Percentiles rank a stretch among this genome's conserved stretches.
Conservation (phyloP, 1,140 invertebrate species). For the Cephus cinctus region DNA sequence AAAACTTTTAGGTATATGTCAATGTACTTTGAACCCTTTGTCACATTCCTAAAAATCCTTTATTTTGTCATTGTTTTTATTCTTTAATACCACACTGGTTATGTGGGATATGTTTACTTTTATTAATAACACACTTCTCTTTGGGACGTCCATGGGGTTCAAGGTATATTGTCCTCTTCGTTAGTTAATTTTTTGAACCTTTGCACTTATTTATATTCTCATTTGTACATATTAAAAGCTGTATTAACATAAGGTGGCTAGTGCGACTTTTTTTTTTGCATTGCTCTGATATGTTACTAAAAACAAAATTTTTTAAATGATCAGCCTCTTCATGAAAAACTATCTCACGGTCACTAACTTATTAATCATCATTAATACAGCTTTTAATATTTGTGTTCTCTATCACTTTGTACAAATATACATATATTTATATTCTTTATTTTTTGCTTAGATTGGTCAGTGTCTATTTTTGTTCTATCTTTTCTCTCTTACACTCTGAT, state of each 20-base stretch:
- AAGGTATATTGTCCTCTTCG: constrained; percentile 15
- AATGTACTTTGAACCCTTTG: constrained; percentile 21
- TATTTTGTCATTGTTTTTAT: constrained; percentile 7
- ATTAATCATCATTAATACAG: not conserved
- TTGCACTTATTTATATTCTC: constrained; percentile 2
- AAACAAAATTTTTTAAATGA: no score
- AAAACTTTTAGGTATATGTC: no score
- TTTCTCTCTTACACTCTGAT: no score
- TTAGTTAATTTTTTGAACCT: constrained; percentile 1
- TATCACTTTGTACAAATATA: not conserved
- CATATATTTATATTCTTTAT: not conserved
- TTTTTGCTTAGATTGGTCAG: not conserved
- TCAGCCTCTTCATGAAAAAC: no score
- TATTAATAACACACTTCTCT: constrained; percentile 6
- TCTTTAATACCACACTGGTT: constrained; percentile 16
- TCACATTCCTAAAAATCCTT: constrained; percentile 10
- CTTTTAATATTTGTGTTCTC: constrained; percentile 5
- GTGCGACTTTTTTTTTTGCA: not conserved
- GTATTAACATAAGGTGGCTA: not conserved
- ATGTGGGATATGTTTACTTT: constrained; percentile 14
- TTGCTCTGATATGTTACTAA: not conserved
- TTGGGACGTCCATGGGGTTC: constrained; percentile 16
- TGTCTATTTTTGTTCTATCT: constrained; percentile 11
- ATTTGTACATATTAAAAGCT: constrained; percentile 10
- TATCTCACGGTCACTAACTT: no score